Percentiles rank a stretch among this genome's conserved stretches.
phyloP scores from a whole-genome alignment of 2,113 vertebrate genomes.

The Illadopsis cleaveri region DNA sequence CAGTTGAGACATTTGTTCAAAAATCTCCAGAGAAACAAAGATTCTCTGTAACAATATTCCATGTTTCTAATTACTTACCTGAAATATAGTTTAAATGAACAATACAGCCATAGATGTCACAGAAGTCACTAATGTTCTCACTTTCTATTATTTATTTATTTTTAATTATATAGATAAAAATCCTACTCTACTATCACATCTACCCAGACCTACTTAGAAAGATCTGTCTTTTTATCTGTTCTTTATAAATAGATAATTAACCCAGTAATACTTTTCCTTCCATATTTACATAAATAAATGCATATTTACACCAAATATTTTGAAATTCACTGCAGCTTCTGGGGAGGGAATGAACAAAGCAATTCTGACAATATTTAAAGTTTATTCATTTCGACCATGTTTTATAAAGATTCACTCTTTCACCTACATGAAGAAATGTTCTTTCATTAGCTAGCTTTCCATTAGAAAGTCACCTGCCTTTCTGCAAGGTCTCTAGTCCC shows the following conservation, averaged over 20 bases:
- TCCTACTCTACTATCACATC: background rate
- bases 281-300: background rate
- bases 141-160: background rate
- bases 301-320: fast-evolving
- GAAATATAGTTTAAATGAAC: background rate
- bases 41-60: background rate
- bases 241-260: background rate
- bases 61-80: background rate
- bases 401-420: background rate
- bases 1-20: background rate
- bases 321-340: background rate
- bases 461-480: background rate
- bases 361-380: background rate
- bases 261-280: background rate
- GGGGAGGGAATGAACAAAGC: background rate
- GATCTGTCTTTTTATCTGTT: background rate
- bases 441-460: background rate
- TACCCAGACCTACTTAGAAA: background rate
- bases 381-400: background rate
- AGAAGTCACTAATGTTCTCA: background rate
- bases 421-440: background rate
- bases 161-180: background rate
- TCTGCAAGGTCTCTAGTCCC: background rate
- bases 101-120: background rate
- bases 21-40: background rate